Evolutionary conservation across 2,888 invertebrate genomes (phyloP).

Genomic region (Teleogryllus oceanicus): DNA sequence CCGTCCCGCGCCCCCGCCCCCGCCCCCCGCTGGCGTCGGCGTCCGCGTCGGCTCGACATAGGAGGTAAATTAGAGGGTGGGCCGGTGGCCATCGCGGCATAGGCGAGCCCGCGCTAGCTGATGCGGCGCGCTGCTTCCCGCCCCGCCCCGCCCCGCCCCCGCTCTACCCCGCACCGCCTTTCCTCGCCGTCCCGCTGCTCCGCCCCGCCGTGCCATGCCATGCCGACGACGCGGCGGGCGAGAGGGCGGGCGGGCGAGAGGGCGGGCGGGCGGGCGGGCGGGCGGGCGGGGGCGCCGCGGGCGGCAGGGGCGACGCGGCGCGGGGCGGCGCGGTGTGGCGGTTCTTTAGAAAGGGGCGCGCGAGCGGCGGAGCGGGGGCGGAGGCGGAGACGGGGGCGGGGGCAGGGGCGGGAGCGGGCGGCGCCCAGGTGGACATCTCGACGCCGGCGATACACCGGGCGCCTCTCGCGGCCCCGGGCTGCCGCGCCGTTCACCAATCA

Average conservation of each 20-base stretch:
- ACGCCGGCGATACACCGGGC: neutral
- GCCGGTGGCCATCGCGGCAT: neutral
- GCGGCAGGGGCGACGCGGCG: neutral
- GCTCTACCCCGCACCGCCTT: neutral
- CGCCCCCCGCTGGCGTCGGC: neutral
- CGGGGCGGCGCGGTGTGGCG: neutral
- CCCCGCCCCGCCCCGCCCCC: neutral
- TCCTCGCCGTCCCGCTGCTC: neutral
- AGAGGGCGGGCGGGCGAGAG: neutral
- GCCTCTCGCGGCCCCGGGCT: neutral
- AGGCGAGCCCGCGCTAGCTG: neutral
- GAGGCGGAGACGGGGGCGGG: neutral
- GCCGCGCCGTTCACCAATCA: neutral
- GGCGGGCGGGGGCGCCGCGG: neutral
- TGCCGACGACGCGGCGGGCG: neutral
- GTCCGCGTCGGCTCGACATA: neutral
- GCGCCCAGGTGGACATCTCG: conserved; percentile 18
- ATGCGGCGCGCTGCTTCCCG: neutral
- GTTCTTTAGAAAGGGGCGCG: conserved; percentile 18
- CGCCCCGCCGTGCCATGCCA: neutral
- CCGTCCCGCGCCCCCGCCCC: too few species aligned
- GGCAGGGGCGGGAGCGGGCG: neutral
- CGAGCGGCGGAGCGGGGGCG: neutral
- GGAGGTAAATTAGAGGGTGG: conserved; percentile 10
- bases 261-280: neutral